Base-by-base conservation (phyloP, 2,797 vertebrate species). In the Balearica regulorum region DNA sequence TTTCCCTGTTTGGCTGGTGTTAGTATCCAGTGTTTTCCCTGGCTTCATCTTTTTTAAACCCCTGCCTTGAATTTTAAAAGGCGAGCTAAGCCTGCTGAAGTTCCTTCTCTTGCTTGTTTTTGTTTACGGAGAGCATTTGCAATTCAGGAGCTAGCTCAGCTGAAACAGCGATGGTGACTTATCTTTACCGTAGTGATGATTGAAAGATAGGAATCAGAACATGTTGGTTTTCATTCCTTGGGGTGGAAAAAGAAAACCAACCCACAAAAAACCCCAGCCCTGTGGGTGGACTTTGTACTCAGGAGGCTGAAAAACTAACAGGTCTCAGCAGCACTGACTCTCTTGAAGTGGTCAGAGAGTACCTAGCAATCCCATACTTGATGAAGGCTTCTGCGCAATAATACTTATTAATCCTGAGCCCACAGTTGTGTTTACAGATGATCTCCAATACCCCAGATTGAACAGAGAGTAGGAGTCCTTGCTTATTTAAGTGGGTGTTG, bases 11-110 rank as follows among this genome's bases (percentile, higher is more conserved):
- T 97, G 96, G 92, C 94, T 83, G 35, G 49, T 85, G 55, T 92
- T 90, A 76, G 68, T 81, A 90, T 91, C 61, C 94, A 90, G 0
- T 97, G 92, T 97, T 97, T 97, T 96, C 92, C 18, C 83, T 95
- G 95, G 86, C 95, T 97, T 96, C 62, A 70, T 95, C 69, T 97
- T 77, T 81, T 96, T 95, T 89, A 93, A 91, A 92, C 62, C 77
- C 81, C 58, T 95, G 88, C 94, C 94, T 93, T 97, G 95, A 97
- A 96, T 96, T 96, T 93, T 97, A 92, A 90, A 93, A 94, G 89
- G 65, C 60, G 7, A 85, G 46, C 75, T 94, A 82, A 95, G 62
- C 65, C n/a, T 64, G 80, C 53, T 82, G 76, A 93, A 81, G 76
- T 83, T 93, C 70, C 68, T 93, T 94, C 80, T 96, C 76, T 71